phyloP scores from a whole-genome alignment of 1,140 invertebrate species.

The Drosophila neocordata region DNA sequence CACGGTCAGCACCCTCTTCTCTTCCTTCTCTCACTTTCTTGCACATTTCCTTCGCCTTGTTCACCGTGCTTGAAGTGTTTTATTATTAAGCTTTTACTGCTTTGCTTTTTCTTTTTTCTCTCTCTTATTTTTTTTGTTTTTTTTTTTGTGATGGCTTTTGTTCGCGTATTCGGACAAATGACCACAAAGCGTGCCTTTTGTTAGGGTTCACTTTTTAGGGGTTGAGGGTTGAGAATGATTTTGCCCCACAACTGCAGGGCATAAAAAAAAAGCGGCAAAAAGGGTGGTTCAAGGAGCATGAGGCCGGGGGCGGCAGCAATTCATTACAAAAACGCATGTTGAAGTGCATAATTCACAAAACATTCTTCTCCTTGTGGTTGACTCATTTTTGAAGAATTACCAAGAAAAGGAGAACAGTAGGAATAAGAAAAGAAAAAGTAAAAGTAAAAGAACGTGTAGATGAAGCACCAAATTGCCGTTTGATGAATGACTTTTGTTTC shows the following conservation, averaged over 20 bases:
- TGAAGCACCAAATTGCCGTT: constrained; percentile 17
- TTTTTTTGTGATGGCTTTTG: constrained; percentile 28
- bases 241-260: constrained; percentile 23
- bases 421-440: not conserved
- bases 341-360: constrained; percentile 55
- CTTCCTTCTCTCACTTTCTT: not conserved
- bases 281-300: not conserved
- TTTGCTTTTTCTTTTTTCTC: constrained; percentile 7
- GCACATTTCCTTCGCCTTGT: constrained; percentile 14
- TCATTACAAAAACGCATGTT: constrained; percentile 52
- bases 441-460: not conserved
- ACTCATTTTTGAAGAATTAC: not conserved
- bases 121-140: constrained; percentile 4
- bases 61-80: constrained; percentile 31
- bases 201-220: not conserved
- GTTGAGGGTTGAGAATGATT: not conserved
- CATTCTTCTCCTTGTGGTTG: constrained; percentile 21
- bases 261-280: not conserved
- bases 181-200: constrained; percentile 28
- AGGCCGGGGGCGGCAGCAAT: not conserved
- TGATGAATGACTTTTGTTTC: constrained; percentile 53
- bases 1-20: not conserved
- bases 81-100: constrained; percentile 53
- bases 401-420: not conserved
- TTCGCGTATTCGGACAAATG: constrained; percentile 47